Conservation (phyloP, 53 echinoderm and acorn worm species). For the Paracentrotus lividus region DNA sequence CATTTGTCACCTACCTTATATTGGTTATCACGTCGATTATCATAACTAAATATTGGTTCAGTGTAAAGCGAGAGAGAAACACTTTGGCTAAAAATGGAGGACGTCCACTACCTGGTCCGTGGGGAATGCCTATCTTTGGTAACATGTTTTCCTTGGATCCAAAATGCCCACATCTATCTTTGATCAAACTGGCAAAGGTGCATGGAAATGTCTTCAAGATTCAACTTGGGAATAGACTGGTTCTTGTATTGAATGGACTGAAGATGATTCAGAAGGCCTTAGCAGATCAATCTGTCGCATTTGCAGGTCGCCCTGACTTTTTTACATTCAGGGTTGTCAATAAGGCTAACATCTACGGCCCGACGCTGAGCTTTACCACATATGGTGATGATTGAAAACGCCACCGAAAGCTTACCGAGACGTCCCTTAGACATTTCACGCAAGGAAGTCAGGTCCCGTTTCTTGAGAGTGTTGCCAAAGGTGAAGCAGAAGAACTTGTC, state of each 20-base stretch:
- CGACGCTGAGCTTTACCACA: conserved; percentile 70
- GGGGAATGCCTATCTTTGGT: conserved; percentile 83
- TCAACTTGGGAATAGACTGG: conserved; percentile 80
- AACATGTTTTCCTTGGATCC: conserved; percentile 80
- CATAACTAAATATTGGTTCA: background rate
- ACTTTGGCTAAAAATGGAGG: background rate
- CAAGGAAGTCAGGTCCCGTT: conserved; percentile 71
- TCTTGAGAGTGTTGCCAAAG: conserved; percentile 74
- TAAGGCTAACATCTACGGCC: conserved; percentile 26
- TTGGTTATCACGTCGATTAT: background rate
- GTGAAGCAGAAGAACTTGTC: conserved; percentile 66
- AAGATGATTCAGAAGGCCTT: conserved; percentile 78
- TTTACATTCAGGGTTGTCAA: conserved; percentile 39
- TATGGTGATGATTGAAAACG: conserved; percentile 80
- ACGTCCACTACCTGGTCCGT: conserved; percentile 80
- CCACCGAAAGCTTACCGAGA: conserved; percentile 79
- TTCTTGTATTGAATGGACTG: conserved; percentile 84
- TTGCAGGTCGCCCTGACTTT: conserved; percentile 83
- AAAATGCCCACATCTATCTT: conserved; percentile 64
- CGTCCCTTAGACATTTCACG: conserved; percentile 81
- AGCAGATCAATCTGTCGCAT: conserved; percentile 78
- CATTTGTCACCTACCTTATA: background rate
- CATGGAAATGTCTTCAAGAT: conserved; percentile 88
- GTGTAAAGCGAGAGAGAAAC: background rate
- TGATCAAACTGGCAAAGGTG: conserved; percentile 75